Evolutionary conservation across 1,140 invertebrate species (phyloP).

Genomic region (Nebria ingens): DNA sequence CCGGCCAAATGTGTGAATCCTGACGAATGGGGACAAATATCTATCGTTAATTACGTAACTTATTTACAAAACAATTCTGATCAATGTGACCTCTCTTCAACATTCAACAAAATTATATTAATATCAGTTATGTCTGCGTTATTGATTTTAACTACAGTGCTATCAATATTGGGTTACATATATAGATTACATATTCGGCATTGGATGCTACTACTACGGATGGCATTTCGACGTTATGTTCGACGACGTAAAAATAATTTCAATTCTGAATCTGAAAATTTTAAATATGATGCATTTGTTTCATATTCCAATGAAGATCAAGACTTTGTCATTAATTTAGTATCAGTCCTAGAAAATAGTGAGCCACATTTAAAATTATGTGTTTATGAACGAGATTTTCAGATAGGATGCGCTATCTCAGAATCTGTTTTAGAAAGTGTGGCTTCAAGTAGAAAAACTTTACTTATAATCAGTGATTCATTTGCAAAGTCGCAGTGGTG

Average conservation of each 20-base stretch:
- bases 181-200: conserved; percentile 38
- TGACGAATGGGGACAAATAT: background rate
- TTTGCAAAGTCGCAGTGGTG: conserved; percentile 58
- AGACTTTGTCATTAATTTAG: conserved; percentile 45
- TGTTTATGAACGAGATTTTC: conserved; percentile 55
- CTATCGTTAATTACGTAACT: background rate
- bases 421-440: conserved; percentile 49
- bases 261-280: conserved; percentile 25
- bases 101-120: background rate
- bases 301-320: conserved; percentile 53
- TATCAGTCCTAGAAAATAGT: conserved; percentile 43
- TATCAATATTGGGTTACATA: conserved; percentile 12
- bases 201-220: conserved; percentile 39
- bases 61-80: background rate
- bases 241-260: conserved; percentile 17
- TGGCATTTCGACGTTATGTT: background rate
- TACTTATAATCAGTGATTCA: conserved; percentile 51
- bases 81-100: background rate
- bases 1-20: background rate
- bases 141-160: conserved; percentile 2
- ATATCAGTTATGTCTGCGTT: background rate
- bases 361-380: conserved; percentile 46
- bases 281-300: conserved; percentile 54
- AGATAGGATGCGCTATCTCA: conserved; percentile 47
- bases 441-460: conserved; percentile 45